A percentile compares a stretch with the other conserved stretches of the same genome.
Evolutionary conservation across 2,888 invertebrate genomes (phyloP).

Genomic region (Synergus japonicus): DNA sequence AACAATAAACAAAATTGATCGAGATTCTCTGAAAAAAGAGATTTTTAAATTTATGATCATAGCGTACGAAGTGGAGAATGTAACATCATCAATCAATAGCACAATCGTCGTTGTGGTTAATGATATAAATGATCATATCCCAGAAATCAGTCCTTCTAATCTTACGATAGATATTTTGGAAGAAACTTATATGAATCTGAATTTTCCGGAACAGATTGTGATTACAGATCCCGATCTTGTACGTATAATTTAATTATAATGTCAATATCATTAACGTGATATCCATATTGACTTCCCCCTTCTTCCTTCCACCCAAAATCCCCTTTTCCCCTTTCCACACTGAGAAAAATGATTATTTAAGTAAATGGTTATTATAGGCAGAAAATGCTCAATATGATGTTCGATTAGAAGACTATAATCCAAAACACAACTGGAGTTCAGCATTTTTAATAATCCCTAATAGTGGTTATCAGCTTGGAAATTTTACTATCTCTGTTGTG

Average conservation of each 20-base stretch:
- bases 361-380: constrained; percentile 76
- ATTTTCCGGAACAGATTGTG: constrained; percentile 78
- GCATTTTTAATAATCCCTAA: constrained; percentile 82
- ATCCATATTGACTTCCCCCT: too few relatives aligned
- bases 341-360: background rate
- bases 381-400: constrained; percentile 81
- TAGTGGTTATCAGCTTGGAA: constrained; percentile 81
- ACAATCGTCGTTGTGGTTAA: constrained; percentile 74
- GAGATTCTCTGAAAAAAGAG: constrained; percentile 68
- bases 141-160: constrained; percentile 76
- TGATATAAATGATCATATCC: constrained; percentile 84
- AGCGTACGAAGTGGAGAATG: constrained; percentile 71
- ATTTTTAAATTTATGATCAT: constrained; percentile 66
- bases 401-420: constrained; percentile 65
- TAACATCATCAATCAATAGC: constrained; percentile 54
- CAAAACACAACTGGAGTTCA: constrained; percentile 67
- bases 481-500: constrained; percentile 80
- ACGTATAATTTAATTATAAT: constrained; percentile 47
- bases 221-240: constrained; percentile 76
- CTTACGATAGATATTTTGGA: constrained; percentile 78
- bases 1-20: constrained; percentile 71
- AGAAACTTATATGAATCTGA: constrained; percentile 79
- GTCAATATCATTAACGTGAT: too few relatives aligned
- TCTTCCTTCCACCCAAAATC: too few relatives aligned
- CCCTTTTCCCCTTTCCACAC: too few relatives aligned